phyloP scores from a whole-genome alignment of 2,888 invertebrate species.

The Drosophila crucigera region DNA sequence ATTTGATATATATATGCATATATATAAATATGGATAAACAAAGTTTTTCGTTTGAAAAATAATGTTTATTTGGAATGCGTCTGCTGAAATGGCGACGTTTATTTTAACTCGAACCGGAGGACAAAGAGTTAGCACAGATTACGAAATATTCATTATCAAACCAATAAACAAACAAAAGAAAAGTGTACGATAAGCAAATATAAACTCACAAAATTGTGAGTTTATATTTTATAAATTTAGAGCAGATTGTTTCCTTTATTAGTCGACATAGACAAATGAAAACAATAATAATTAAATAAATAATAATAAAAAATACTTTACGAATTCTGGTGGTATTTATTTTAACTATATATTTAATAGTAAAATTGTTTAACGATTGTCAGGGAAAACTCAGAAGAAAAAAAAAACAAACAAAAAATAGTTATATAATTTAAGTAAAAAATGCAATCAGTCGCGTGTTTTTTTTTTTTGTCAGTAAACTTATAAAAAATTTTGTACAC shows the following conservation, averaged over 20 bases:
- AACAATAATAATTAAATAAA: not conserved
- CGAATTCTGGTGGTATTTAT: too few species aligned
- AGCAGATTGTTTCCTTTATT: not conserved
- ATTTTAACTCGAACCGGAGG: slow-evolving; percentile 26
- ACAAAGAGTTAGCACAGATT: slow-evolving; percentile 41
- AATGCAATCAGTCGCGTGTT: not conserved
- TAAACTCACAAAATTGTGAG: not conserved
- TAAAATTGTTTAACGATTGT: not conserved
- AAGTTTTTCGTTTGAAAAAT: slow-evolving; percentile 8
- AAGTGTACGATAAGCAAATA: slow-evolving; percentile 3
- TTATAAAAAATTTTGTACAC: not conserved
- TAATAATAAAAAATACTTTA: not conserved
- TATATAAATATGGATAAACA: slow-evolving; percentile 4
- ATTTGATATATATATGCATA: slow-evolving; percentile 8
- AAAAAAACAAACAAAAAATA: not conserved
- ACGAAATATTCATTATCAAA: slow-evolving; percentile 39
- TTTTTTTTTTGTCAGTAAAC: not conserved
- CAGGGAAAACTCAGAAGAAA: not conserved
- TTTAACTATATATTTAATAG: not conserved
- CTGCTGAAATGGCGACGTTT: slow-evolving; percentile 45
- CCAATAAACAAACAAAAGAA: slow-evolving; percentile 58
- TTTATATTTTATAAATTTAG: not conserved
- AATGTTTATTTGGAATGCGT: slow-evolving; percentile 32
- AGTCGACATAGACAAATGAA: not conserved
- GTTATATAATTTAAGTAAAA: not conserved